Evolutionary conservation across 2,888 invertebrate species (phyloP).

Genomic region (Aromia moschata): DNA sequence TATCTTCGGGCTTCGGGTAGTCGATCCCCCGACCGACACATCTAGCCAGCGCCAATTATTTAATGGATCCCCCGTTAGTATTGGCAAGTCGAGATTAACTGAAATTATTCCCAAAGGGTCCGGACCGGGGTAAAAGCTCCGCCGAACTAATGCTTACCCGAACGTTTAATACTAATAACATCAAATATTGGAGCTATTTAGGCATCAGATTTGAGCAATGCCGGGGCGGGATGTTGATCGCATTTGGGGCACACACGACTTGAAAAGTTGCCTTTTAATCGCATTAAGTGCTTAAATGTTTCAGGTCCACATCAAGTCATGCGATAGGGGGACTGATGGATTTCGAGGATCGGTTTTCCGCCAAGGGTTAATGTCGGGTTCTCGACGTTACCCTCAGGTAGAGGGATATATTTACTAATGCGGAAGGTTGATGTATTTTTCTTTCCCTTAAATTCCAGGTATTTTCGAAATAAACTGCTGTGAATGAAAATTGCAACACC

Average conservation of each 20-base stretch:
- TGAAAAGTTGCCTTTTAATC: slow-evolving; percentile 53
- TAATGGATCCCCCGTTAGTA: slow-evolving; percentile 5
- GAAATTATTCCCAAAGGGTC: slow-evolving; percentile 13
- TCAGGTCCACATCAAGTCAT: slow-evolving; percentile 46
- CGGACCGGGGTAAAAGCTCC: slow-evolving; percentile 3
- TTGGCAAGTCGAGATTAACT: slow-evolving; percentile 10
- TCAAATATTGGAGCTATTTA: slow-evolving; percentile 25
- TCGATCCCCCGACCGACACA: no score
- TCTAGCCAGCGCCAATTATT: background rate
- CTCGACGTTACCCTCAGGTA: background rate
- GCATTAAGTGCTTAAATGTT: slow-evolving; percentile 53
- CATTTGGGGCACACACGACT: slow-evolving; percentile 41
- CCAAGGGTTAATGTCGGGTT: background rate
- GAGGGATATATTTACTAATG: background rate
- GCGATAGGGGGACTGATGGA: slow-evolving; percentile 38
- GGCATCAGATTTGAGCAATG: slow-evolving; percentile 24
- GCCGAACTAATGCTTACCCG: slow-evolving; percentile 10
- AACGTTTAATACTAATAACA: slow-evolving; percentile 27
- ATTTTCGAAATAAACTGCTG: no score
- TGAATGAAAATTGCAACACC: no score
- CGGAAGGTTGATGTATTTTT: no score
- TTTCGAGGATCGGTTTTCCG: slow-evolving; percentile 40
- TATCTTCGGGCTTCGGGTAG: no score
- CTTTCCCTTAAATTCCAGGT: no score
- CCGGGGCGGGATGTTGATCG: slow-evolving; percentile 13